A percentile compares a stretch with the other conserved stretches of the same genome.
Conservation (phyloP, 2,797 vertebrate species). For the Anniella stebbinsi region DNA sequence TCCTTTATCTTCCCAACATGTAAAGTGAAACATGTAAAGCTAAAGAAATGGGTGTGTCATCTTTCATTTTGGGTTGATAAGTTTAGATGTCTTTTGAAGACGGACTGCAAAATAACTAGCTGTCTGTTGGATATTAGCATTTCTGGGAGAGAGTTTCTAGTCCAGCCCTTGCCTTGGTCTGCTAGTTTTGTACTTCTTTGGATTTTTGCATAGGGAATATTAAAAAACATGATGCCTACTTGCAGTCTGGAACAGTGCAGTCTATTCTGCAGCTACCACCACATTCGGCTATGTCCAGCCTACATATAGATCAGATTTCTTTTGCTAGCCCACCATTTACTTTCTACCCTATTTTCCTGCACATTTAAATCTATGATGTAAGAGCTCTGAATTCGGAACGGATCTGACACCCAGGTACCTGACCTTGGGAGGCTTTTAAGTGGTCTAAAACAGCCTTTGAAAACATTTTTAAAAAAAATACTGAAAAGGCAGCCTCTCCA, state of each 20-base stretch:
- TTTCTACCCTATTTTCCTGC: background rate
- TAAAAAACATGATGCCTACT: background rate
- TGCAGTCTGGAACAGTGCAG: background rate
- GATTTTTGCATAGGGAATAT: background rate
- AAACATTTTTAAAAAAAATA: background rate
- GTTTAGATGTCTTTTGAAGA: background rate
- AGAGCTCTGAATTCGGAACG: background rate
- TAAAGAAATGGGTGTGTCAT: background rate
- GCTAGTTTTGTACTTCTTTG: background rate
- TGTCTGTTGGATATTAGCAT: background rate
- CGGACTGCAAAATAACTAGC: background rate
- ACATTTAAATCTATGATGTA: background rate
- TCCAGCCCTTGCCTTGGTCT: background rate
- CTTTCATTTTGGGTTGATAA: background rate
- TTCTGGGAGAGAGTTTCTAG: background rate
- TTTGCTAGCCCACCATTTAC: background rate
- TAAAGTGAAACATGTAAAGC: background rate
- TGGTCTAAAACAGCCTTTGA: background rate
- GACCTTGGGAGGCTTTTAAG: background rate
- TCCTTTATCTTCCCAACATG: background rate
- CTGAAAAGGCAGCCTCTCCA: background rate
- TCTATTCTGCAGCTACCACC: background rate
- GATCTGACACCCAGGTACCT: background rate
- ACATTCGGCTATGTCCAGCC: background rate
- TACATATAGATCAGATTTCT: background rate